These are phyloP conservation scores for Gymnobelideus leadbeateri DNA, from an alignment of 2,113 vertebrate species.

Conservation along the genomic window DNA sequence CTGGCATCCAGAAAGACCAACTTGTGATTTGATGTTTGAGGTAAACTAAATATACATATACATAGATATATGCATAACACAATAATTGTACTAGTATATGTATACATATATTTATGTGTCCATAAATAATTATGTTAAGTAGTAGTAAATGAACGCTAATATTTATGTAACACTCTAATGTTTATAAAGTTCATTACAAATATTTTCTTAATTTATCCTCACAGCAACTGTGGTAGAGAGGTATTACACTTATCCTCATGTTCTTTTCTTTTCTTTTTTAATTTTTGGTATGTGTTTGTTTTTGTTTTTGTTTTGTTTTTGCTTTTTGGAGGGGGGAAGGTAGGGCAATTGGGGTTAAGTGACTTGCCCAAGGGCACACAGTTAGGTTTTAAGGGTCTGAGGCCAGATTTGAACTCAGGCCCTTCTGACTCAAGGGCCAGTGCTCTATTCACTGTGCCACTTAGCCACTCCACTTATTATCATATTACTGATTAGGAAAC, in stretches of 20 bases:
- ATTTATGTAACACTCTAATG: background rate
- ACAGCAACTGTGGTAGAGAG: background rate
- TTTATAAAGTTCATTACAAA: background rate
- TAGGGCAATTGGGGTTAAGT: too few relatives aligned
- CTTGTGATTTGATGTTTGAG: background rate
- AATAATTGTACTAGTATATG: background rate
- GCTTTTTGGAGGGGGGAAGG: too few relatives aligned
- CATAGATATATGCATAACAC: background rate
- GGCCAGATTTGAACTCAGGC: too few relatives aligned
- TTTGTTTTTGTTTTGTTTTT: too few relatives aligned
- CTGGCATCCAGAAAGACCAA: background rate
- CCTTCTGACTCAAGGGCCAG: too few relatives aligned
- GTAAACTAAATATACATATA: background rate
- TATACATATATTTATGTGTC: too few relatives aligned
- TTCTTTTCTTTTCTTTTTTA: background rate
- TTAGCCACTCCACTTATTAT: too few relatives aligned
- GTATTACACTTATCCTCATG: background rate
- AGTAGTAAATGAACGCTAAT: background rate
- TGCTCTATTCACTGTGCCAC: too few relatives aligned
- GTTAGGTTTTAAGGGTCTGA: too few relatives aligned
- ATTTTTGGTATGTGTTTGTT: too few relatives aligned
- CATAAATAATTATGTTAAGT: background rate
- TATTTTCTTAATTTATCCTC: background rate
- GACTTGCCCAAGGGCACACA: too few relatives aligned
- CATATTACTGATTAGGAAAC: too few relatives aligned